phyloP scores from a whole-genome alignment of 2,113 vertebrate species.

The Eudyptes chrysolophus region DNA sequence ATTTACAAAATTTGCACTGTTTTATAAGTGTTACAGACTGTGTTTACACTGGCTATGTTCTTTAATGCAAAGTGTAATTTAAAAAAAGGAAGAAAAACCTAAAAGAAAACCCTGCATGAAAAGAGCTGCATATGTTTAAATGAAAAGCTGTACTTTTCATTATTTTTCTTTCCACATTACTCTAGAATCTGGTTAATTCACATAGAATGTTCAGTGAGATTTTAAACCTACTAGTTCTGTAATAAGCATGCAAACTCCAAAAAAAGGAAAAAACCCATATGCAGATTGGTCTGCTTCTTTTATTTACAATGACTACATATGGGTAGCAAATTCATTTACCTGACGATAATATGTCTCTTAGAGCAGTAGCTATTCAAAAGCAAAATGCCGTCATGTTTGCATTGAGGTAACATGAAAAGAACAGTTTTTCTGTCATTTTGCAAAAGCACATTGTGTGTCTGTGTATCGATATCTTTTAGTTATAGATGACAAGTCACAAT shows the following conservation, averaged over 20 bases:
- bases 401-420: slow-evolving; percentile 66
- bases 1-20: slow-evolving; percentile 66
- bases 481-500: slow-evolving; percentile 64
- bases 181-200: slow-evolving; percentile 67
- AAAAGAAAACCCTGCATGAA: slow-evolving; percentile 73
- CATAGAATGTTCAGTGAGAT: slow-evolving; percentile 68
- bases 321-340: slow-evolving; percentile 61
- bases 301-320: slow-evolving; percentile 64
- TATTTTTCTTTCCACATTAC: slow-evolving; percentile 69
- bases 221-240: slow-evolving; percentile 73
- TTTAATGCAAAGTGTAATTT: slow-evolving; percentile 73
- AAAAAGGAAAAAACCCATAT: background rate
- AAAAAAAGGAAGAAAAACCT: background rate
- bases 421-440: slow-evolving; percentile 74
- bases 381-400: slow-evolving; percentile 59
- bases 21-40: slow-evolving; percentile 72
- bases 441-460: slow-evolving; percentile 61
- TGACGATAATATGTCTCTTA: slow-evolving; percentile 43
- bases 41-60: slow-evolving; percentile 76
- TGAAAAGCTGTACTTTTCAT: slow-evolving; percentile 73
- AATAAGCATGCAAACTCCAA: slow-evolving; percentile 74
- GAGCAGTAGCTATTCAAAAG: slow-evolving; percentile 45
- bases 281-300: slow-evolving; percentile 72
- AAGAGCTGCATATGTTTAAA: slow-evolving; percentile 64
- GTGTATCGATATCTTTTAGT: slow-evolving; percentile 66